phyloP scores from a whole-genome alignment of 2,113 vertebrate genomes.

The Clupea harengus region DNA sequence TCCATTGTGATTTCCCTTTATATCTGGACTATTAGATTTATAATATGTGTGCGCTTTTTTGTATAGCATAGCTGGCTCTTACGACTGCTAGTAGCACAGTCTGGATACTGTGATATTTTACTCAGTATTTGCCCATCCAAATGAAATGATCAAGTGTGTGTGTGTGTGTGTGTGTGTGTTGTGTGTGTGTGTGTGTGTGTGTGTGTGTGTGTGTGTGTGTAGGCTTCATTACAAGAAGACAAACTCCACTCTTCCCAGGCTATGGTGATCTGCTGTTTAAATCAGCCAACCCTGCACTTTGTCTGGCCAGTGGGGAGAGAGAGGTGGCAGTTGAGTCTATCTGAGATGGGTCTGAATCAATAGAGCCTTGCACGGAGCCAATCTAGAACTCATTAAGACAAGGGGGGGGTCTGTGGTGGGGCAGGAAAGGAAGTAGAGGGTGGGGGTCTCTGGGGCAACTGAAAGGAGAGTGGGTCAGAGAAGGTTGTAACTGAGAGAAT shows the following conservation, averaged over 20 bases:
- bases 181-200: not conserved
- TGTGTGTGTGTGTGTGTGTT: not conserved
- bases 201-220: not conserved
- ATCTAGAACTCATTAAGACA: not conserved
- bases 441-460: not conserved
- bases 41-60: too few species aligned
- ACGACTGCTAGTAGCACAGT: too few species aligned
- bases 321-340: not conserved
- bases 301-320: not conserved
- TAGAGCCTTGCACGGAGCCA: not conserved
- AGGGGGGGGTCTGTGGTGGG: not conserved
- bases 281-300: not conserved
- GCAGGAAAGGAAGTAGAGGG: not conserved
- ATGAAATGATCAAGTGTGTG: not conserved
- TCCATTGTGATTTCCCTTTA: too few species aligned
- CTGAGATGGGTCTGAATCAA: constrained; percentile 19
- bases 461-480: not conserved
- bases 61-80: too few species aligned
- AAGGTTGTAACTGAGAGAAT: too few species aligned
- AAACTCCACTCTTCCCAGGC: not conserved
- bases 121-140: too few species aligned
- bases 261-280: not conserved
- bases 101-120: too few species aligned
- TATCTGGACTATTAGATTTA: too few species aligned
- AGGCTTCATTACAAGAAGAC: not conserved